Conservation (phyloP, 2,797 vertebrate genomes). For the Ataeniobius toweri region DNA sequence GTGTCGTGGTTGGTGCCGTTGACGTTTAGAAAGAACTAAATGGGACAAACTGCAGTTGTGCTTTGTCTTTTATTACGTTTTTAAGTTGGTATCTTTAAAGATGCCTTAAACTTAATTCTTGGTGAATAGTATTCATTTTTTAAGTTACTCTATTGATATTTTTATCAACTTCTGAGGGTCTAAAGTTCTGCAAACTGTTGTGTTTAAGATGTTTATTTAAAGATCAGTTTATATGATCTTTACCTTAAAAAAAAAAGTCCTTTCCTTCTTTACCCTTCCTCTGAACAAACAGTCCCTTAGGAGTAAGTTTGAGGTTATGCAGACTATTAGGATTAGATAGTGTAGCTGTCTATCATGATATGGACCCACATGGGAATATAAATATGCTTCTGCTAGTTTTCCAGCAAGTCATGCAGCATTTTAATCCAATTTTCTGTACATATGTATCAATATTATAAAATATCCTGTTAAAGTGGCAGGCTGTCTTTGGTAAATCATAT, state of each 20-base stretch:
- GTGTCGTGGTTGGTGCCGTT: not conserved
- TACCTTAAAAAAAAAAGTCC: not conserved
- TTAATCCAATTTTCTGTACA: not conserved
- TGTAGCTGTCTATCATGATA: constrained; percentile 12
- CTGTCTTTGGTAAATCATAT: not conserved
- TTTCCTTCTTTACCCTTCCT: not conserved
- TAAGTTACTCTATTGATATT: not conserved
- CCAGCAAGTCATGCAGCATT: constrained; percentile 3
- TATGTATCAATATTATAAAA: not conserved
- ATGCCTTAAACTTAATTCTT: not conserved
- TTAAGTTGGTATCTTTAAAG: not conserved
- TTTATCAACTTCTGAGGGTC: not conserved
- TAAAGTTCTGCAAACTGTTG: not conserved
- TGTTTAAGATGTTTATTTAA: not conserved
- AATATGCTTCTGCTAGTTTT: not conserved
- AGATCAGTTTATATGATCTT: not conserved
- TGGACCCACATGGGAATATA: constrained; percentile 7
- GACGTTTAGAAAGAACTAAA: not conserved
- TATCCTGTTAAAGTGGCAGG: not conserved
- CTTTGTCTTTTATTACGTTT: not conserved
- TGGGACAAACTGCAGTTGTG: not conserved
- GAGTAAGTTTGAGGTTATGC: constrained; percentile 13
- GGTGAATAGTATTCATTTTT: not conserved
- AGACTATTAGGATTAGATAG: constrained; percentile 21
- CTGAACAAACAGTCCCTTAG: not conserved